Conservation (phyloP, 2,888 invertebrate genomes). For the Mimas tiliae region DNA sequence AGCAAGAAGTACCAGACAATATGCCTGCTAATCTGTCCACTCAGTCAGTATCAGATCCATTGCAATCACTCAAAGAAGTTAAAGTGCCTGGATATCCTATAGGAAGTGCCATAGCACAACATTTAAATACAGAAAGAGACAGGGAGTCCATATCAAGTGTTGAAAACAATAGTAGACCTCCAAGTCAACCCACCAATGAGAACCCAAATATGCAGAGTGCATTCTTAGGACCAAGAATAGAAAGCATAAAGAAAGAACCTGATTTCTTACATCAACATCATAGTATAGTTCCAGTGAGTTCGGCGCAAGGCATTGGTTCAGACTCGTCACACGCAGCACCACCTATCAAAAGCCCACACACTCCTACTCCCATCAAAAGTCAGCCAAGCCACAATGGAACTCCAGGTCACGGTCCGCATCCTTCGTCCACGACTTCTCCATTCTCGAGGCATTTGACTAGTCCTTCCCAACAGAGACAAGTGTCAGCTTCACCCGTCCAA, state of each 20-base stretch:
- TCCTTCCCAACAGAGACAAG: slow-evolving; percentile 78
- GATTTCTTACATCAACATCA: slow-evolving; percentile 84
- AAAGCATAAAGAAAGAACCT: slow-evolving; percentile 90
- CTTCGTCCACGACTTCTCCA: slow-evolving; percentile 78
- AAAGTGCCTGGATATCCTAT: slow-evolving; percentile 90
- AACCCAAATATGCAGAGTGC: slow-evolving; percentile 78
- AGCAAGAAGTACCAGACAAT: slow-evolving; percentile 82
- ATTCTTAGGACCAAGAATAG: slow-evolving; percentile 87
- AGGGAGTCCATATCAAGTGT: slow-evolving; percentile 78
- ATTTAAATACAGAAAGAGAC: slow-evolving; percentile 78
- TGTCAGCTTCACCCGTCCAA: slow-evolving; percentile 79
- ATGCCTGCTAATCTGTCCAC: slow-evolving; percentile 81
- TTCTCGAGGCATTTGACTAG: slow-evolving; percentile 79
- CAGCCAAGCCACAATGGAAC: slow-evolving; percentile 74
- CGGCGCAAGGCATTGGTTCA: slow-evolving; percentile 71
- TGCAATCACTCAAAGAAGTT: slow-evolving; percentile 91
- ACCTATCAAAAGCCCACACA: slow-evolving; percentile 84
- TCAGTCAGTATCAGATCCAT: slow-evolving; percentile 86
- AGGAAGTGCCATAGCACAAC: slow-evolving; percentile 80
- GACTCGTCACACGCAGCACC: slow-evolving; percentile 80
- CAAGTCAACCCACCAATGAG: slow-evolving; percentile 79
- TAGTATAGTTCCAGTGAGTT: slow-evolving; percentile 75
- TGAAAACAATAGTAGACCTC: slow-evolving; percentile 77
- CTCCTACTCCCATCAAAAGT: slow-evolving; percentile 81
- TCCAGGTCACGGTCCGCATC: slow-evolving; percentile 68